Base-by-base conservation (phyloP, 2,797 vertebrate species). In the Cyclura pinguis region DNA sequence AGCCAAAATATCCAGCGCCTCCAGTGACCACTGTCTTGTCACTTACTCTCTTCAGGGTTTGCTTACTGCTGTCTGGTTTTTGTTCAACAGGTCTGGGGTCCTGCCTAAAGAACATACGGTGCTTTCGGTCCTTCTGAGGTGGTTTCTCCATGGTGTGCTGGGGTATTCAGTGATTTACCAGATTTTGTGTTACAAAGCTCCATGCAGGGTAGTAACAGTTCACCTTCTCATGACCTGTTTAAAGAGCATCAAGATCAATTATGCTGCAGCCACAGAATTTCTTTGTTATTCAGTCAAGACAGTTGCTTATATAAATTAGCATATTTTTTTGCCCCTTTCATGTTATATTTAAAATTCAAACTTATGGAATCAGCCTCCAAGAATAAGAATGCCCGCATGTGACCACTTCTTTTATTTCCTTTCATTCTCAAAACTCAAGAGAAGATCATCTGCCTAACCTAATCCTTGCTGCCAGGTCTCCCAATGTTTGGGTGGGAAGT, bases 1-100 rank as follows among this genome's bases (percentile, higher is more conserved):
- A 98, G 38, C 99, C 99, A 59, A 99, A 97, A 87, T 99, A 99
- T 73, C 99, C 98, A 0, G 96, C 98, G 0, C 99, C 99, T 90
- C 99, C 99, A 0, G 99, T 99, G 94, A 99, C 98, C 94, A 99
- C 94, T 2, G 98, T 97, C 96, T 97, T 98, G 94, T 97, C 95
- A 2, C 47, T 88, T 20, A 78, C 77, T 14, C 83, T 76, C 4
- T 72, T 92, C 95, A 50, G 95, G 18, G 92, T 62, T 0, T 88
- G 95, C 80, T 74, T 87, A 50, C 47, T 88, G 87, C 94, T 93
- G 74, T 94, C 94, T 0, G 14, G 84, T 74, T 0, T 87, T 95
- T 88, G 96, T 29, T 57, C 59, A 0, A 6, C 80, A 0, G 20
- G 4, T 35, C 78, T 84, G 80, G 57, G 0, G 0, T 47, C 59